Evolutionary conservation across 2,888 invertebrate genomes (phyloP), one percentile per base, ranked within the genome.

Genomic region (Amphipyra tragopoginis): DNA sequence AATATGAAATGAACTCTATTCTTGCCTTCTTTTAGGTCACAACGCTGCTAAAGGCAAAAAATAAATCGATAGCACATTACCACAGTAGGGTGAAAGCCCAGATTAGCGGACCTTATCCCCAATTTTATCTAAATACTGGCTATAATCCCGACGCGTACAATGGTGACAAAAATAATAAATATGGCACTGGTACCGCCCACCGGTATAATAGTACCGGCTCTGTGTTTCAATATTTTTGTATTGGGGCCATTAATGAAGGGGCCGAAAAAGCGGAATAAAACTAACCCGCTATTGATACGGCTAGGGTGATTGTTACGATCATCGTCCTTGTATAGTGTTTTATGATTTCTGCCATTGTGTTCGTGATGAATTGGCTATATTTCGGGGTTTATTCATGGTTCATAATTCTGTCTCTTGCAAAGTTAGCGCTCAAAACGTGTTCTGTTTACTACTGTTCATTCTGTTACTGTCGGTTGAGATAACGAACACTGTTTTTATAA

Each of bases 91-190:
- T 82, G 82, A 86, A 90, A 89, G 81, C 84, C 83, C 86, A 90
- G 94, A 93, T 93, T 93, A 93, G 90, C 84, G 79, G 80, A 81
- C 91, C 81, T 92, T 94, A 94, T 94, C 93, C 93, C 92, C 93
- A 94, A 94, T 94, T 93, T 89, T 90, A 94, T 94, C 94, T 94
- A 94, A 94, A 94, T 93, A 93, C 93, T 87, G 81, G 85, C 87
- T 90, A 88, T 94, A 93, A 94, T 92, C 93, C 93, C 81, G 52
- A 72, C 82, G 75, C 77, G 87, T 86, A 94, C 94, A 94, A 89
- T 88, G 90, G 94, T 90, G 93, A 93, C 93, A 93, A 93, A 94
- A 94, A 94, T 94, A 94, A 94, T 93, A 94, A 94, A 94, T 94
- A 94, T 88, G 82, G 87, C 85, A 75, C 43, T 51, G 82, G 89